Conservation (phyloP, 2,888 invertebrate genomes). For the Sepiola atlantica region DNA sequence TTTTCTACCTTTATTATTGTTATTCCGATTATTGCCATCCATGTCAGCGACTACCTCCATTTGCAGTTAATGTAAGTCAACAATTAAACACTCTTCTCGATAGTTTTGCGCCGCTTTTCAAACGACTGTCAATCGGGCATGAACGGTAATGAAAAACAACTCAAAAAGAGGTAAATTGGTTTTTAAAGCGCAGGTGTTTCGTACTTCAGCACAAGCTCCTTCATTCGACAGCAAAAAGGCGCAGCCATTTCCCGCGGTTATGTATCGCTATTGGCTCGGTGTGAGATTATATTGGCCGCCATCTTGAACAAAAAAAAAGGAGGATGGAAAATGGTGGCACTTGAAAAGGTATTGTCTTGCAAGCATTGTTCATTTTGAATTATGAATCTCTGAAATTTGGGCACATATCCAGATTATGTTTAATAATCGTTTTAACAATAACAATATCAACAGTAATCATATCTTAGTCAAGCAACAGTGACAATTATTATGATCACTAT, state of each 20-base stretch:
- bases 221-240: slow-evolving; percentile 10
- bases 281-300: not conserved
- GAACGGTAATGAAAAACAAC: not conserved
- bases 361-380: slow-evolving; percentile 32
- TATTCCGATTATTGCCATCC: not conserved
- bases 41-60: not conserved
- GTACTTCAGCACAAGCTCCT: not conserved
- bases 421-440: not conserved
- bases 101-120: not conserved
- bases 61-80: not conserved
- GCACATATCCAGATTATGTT: not conserved
- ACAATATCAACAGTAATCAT: not conserved
- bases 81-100: not conserved
- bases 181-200: not conserved
- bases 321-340: not conserved
- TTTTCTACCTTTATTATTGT: no score
- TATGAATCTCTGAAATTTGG: not conserved
- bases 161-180: not conserved
- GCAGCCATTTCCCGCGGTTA: not conserved
- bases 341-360: not conserved
- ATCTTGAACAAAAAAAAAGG: not conserved
- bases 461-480: not conserved
- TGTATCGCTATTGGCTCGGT: not conserved
- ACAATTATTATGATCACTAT: not conserved
- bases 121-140: not conserved